Base-by-base conservation (phyloP, 1,140 invertebrate genomes). In the Micrasema minimum region DNA sequence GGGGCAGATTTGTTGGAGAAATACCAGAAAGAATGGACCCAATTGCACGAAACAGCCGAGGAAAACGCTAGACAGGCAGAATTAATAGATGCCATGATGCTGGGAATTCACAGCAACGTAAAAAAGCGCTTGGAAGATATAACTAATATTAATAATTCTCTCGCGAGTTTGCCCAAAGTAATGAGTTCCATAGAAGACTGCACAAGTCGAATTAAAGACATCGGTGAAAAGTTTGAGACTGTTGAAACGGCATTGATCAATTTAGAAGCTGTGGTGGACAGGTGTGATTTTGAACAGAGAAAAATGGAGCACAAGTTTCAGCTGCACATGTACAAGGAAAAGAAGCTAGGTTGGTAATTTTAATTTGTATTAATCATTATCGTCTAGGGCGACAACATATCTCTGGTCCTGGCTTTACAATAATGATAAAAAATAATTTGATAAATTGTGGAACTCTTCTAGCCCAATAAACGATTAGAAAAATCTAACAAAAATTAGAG, bases 281-380 rank as follows among this genome's bases (percentile, higher is more conserved):
- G 20, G 16, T 20, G 22, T 20, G 74, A 75, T 31, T 72, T 72
- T 31, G 48, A 72, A 48, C 45, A 68, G 46, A 50, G 70, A 26
- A 68, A 72, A 46, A 64, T 55, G 23, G 74, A 75, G 51, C 70
- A 75, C 48, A 66, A 43, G 43, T 69, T 75, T 37, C 70, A 75
- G 48, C 66, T 75, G 16, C 62, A 59, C 9, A 75, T 75, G 73
- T 75, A 75, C 41, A 69, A 72, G 50, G 74, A 75, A 31, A 75
- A 66, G 37, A 75, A 72, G 53, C 53, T 72, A 31, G 64, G 74
- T 72, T 11, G 11, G 1, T 14, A 23, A 26, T 10, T 12, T 14
- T 12, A 16, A 5, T 11, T 18, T 53, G 10, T 55, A 23, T 55
- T n/a, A n/a, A n/a, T n/a, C n/a, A n/a, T 38, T 38, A 11, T 38